Percentiles rank a stretch among this genome's conserved stretches.
Conservation (phyloP, 2,888 invertebrate genomes). For the Nycteola revayana region DNA sequence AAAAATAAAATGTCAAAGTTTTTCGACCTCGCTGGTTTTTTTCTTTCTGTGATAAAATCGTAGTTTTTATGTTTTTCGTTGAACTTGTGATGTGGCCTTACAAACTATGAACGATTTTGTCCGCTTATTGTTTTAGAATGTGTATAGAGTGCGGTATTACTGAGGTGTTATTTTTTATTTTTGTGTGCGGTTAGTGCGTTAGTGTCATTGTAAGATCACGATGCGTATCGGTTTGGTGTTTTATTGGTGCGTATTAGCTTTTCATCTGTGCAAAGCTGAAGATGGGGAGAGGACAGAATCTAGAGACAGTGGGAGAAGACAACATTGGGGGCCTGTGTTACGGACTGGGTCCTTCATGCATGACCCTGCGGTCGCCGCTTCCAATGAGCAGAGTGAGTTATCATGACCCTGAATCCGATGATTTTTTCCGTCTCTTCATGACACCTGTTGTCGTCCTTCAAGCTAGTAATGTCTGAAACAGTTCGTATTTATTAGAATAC, state of each 20-base stretch:
- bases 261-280: constrained; percentile 74
- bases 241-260: constrained; percentile 77
- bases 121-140: constrained; percentile 64
- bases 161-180: constrained; percentile 53
- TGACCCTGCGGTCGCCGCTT: constrained; percentile 55
- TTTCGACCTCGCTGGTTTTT: constrained; percentile 55
- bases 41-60: constrained; percentile 58
- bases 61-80: constrained; percentile 61
- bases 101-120: constrained; percentile 44
- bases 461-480: constrained; percentile 30
- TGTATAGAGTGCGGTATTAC: constrained; percentile 61
- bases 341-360: constrained; percentile 62
- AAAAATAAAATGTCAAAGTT: constrained; percentile 41
- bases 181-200: constrained; percentile 58
- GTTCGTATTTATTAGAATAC: constrained; percentile 33
- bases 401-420: constrained; percentile 45
- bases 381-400: constrained; percentile 74
- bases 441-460: constrained; percentile 69
- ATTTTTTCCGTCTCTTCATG: constrained; percentile 45
- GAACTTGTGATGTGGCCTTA: constrained; percentile 68
- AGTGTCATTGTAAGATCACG: constrained; percentile 74
- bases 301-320: constrained; percentile 63
- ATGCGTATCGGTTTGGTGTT: constrained; percentile 78
- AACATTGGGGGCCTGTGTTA: constrained; percentile 67
- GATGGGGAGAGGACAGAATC: constrained; percentile 74